Evolutionary conservation across 2,797 vertebrate species (phyloP).

Genomic region (Coregonus ussuriensis): DNA sequence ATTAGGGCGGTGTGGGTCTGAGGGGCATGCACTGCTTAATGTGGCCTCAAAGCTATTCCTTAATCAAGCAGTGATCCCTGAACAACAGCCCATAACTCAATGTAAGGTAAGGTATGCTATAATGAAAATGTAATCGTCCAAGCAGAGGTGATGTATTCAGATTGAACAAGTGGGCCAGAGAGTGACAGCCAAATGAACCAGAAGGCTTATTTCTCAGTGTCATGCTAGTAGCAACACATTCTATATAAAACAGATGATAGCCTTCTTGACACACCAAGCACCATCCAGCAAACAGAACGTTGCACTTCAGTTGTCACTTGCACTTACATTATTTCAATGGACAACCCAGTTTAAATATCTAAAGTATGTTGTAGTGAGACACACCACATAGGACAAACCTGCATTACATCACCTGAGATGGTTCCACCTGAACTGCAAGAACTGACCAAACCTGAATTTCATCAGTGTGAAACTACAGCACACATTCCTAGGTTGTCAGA

Average conservation of each 20-base stretch:
- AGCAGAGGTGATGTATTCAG: conserved; percentile 17
- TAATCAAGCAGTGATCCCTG: conserved; percentile 32
- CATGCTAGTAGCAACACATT: conserved; percentile 2
- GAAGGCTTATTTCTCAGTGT: not conserved
- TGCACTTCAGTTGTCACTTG: not conserved
- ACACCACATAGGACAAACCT: not conserved
- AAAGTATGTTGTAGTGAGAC: not conserved
- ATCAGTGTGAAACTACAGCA: conserved; percentile 57
- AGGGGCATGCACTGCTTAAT: conserved; percentile 6
- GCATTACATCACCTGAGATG: conserved; percentile 48
- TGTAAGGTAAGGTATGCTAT: conserved; percentile 9
- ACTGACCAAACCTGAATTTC: conserved; percentile 73
- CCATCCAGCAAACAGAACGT: not conserved
- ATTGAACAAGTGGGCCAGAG: conserved; percentile 11
- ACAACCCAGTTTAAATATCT: not conserved
- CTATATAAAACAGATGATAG: not conserved
- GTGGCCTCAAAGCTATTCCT: conserved; percentile 14
- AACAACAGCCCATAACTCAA: conserved; percentile 25
- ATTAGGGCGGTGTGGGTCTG: not conserved
- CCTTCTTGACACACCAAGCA: not conserved
- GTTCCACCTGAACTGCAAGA: conserved; percentile 71
- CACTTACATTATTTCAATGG: not conserved
- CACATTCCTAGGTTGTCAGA: conserved; percentile 68
- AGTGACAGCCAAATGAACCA: conserved; percentile 8
- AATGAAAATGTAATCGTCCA: conserved; percentile 17